These are phyloP conservation scores for Blomia tropicalis DNA, from an alignment of 2,888 invertebrate genomes.

Conservation along the genomic window DNA sequence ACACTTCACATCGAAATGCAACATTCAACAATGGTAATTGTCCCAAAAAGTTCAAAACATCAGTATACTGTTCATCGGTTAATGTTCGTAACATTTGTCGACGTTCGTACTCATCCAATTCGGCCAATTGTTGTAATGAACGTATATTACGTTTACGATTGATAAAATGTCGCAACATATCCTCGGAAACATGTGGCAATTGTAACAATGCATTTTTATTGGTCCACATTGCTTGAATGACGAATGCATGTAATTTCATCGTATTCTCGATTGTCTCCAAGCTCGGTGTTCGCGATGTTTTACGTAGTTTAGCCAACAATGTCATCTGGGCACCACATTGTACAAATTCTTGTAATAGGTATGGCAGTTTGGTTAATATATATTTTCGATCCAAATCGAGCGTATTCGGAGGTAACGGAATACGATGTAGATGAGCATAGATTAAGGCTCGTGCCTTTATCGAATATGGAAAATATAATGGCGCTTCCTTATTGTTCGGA, in stretches of 20 bases:
- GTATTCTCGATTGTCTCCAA: constrained; percentile 92
- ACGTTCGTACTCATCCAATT: constrained; percentile 73
- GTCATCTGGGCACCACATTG: constrained; percentile 85
- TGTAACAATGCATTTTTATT: constrained; percentile 83
- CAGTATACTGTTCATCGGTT: constrained; percentile 72
- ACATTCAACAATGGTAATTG: constrained; percentile 86
- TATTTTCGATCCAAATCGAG: constrained; percentile 46
- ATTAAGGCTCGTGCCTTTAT: constrained; percentile 65
- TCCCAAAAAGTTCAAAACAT: constrained; percentile 81
- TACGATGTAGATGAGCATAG: constrained; percentile 84
- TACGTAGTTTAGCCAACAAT: constrained; percentile 69
- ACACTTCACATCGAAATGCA: constrained; percentile 81
- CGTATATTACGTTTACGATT: constrained; percentile 69
- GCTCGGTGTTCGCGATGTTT: constrained; percentile 63
- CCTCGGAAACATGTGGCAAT: constrained; percentile 77
- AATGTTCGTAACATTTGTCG: constrained; percentile 63
- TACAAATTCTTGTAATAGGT: constrained; percentile 91
- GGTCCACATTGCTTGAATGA: constrained; percentile 92
- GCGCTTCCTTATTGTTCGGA: constrained; percentile 89
- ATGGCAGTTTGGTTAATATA: constrained; percentile 62
- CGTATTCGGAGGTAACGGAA: constrained; percentile 56
- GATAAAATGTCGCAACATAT: constrained; percentile 68
- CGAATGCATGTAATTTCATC: constrained; percentile 91
- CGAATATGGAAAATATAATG: constrained; percentile 78
- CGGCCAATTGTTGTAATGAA: constrained; percentile 75